phyloP scores from a whole-genome alignment of 2,113 vertebrate genomes.

The Rhea pennata region DNA sequence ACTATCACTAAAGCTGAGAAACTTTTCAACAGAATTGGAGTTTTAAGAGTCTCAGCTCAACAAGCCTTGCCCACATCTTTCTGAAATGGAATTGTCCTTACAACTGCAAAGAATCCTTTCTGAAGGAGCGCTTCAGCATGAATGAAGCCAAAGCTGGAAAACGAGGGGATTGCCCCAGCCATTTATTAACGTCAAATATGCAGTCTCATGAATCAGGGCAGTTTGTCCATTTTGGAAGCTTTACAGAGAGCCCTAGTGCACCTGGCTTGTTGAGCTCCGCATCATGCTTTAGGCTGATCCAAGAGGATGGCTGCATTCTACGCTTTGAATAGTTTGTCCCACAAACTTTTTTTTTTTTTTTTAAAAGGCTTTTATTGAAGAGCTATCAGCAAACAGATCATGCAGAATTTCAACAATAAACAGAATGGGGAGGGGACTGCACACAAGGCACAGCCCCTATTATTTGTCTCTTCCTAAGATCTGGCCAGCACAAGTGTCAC shows the following conservation, averaged over 20 bases:
- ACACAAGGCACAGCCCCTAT: conserved; percentile 63
- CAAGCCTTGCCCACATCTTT: conserved; percentile 2
- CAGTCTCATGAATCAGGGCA: conserved; percentile 68
- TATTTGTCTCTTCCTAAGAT: conserved; percentile 68
- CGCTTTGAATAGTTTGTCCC: conserved; percentile 41
- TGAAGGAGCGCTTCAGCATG: conserved; percentile 74
- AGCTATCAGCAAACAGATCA: conserved; percentile 40
- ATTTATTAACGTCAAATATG: conserved; percentile 80
- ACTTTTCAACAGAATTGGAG: conserved; percentile 1
- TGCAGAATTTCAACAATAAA: conserved; percentile 59
- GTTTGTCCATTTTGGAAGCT: conserved; percentile 68
- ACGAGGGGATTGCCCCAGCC: conserved; percentile 52
- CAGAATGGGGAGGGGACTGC: conserved; percentile 21
- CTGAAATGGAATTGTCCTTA: conserved; percentile 65
- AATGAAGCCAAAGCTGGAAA: conserved; percentile 73
- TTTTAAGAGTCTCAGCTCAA: not conserved
- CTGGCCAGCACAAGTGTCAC: conserved; percentile 47
- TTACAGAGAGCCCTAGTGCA: conserved; percentile 67
- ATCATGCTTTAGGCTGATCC: conserved; percentile 33
- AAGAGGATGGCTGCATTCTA: conserved; percentile 24
- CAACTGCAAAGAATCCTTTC: conserved; percentile 65
- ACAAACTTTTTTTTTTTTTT: conserved; percentile 49
- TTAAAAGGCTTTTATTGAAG: conserved; percentile 60
- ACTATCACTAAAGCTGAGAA: not conserved
- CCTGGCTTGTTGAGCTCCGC: conserved; percentile 64